Evolutionary conservation across 1,140 invertebrate genomes (phyloP), one percentile per base, ranked within the genome.

Genomic region (Panonychus citri): DNA sequence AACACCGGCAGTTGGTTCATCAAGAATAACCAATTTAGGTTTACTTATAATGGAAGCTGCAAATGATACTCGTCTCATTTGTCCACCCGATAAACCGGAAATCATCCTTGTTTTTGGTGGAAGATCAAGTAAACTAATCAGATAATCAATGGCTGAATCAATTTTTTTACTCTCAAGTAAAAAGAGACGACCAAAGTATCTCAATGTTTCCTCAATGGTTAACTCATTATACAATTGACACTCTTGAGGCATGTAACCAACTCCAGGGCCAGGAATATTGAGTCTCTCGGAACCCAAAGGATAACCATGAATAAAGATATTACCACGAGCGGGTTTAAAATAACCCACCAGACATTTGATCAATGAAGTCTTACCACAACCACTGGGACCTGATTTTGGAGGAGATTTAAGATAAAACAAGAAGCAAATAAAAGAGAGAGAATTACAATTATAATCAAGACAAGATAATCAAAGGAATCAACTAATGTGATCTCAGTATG

Each of bases 141-240:
- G 73, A 70, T 94, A 94, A 57, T 81, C 76, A 59, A 85, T 77
- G 62, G 85, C 77, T 59, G 83, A 78, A 24, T 77, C 71, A 57
- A 93, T 86, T 66, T 85, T 79, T 25, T 74, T 68, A 4, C 80
- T 26, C 3, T 57, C 73, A 86, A 95, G 90, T 55, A 85, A 82
- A 66, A 89, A 86, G 62, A 95, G 83, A 76, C 85, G 84, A 19
- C 89, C 89, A 68, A 94, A 94, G 66, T 91, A 94, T 73, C 83
- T 78, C 78, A 94, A 81, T 0, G 87, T 93, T 67, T 95, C 90
- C 56, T 78, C 77, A 59, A 94, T 93, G 0, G 85, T 84, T 69
- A 95, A 90, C 69, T 93, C 86, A 0, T 83, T 83, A 66, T 88
- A 94, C 0, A 95, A 71, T 0, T 88, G 87, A 28, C 89, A 85